Base-by-base conservation (phyloP, 2,113 vertebrate genomes). In the Caretta caretta region DNA sequence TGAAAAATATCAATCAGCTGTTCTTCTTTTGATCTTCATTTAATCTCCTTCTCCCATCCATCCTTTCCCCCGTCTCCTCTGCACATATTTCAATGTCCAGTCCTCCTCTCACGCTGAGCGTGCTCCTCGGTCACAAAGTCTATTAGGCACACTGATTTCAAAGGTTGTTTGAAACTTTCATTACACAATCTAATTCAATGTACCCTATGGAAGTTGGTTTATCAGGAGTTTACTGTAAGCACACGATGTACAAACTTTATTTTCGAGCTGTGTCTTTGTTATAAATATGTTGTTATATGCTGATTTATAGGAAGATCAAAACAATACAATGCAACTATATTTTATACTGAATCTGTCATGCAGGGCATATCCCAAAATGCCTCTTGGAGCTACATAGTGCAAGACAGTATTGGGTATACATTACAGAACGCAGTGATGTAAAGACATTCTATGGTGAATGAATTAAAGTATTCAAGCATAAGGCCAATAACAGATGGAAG, bases 381-480 rank as follows among this genome's bases (percentile, higher is more conserved):
- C 56, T 72, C 85, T 94, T 35, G 27, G 38, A 86, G 51, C 86
- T 91, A 53, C 48, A 84, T 22, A 62, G 19, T 49, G 76, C 62
- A 42, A 75, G n/a, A 75, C 4, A 75, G 38, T 75, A 42, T 75
- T 38, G 65, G 65, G 16, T 62, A 48, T 92, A 96, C 95, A 91
- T 97, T 92, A 88, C 49, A 94, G 78, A 57, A 94, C 62, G 57
- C 93, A 22, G 17, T 91, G 94, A 38, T 83, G 83, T 88, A 83
- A 91, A 90, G 89, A 11, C 89, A 56, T 92, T 95, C 81, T 90
- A 35, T 79, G 90, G 62, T 94, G 62, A 93, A 75, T 65, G 94
- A 95, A 95, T 96, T 95, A 94, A 95, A 29, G 90, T 89, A 25
- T 35, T 89, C 94, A 93, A 86, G 90, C 96, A 94, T 92, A 93